Base-by-base conservation (phyloP, 2,888 invertebrate species). In the Apocheima hispidaria region DNA sequence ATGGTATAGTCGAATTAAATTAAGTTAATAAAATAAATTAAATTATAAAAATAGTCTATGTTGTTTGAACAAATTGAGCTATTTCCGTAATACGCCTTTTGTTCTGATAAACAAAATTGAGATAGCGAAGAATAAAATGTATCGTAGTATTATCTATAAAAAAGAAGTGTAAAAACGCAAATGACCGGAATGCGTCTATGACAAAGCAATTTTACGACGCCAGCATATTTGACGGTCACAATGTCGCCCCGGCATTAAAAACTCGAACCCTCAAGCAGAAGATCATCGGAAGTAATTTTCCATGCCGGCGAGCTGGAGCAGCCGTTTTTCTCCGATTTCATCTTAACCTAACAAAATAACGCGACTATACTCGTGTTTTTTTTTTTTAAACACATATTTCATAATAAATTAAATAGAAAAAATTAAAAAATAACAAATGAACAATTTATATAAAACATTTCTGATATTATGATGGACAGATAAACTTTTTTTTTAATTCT, bases 251-350 rank as follows among this genome's bases (percentile, higher is more conserved):
- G 43, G 49, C 40, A 54, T 57, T 56, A 66, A 64, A 58, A 69
- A 60, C 41, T 41, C 46, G 57, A 61, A 44, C 60, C 63, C 63
- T 54, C 60, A 53, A 61, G 51, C 57, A 46, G 50, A 50, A 36
- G 1, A 43, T 26, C 26, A 55, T 63, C 67, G 61, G 66, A 68
- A 70, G 64, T 55, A 46, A 60, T 64, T 67, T 67, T 65, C 69
- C 67, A 35, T 40, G 14, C 40, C 60, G 41, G 7, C 65, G 65
- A 65, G 44, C 38, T 44, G 63, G 64, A 76, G 62, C 58, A 28
- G 48, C 7, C 60, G 51, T 63, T 66, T 65, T 65, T 43, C 58
- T 60, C 40, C 51, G 36, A 66, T 60, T 63, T 57, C 52, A 56
- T 40, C 28, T 4, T 30, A 0, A 14, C 30, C 30, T 33, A 30